Evolutionary conservation across 2,797 vertebrate genomes (phyloP).

Genomic region (Rhyacichthys aspro): DNA sequence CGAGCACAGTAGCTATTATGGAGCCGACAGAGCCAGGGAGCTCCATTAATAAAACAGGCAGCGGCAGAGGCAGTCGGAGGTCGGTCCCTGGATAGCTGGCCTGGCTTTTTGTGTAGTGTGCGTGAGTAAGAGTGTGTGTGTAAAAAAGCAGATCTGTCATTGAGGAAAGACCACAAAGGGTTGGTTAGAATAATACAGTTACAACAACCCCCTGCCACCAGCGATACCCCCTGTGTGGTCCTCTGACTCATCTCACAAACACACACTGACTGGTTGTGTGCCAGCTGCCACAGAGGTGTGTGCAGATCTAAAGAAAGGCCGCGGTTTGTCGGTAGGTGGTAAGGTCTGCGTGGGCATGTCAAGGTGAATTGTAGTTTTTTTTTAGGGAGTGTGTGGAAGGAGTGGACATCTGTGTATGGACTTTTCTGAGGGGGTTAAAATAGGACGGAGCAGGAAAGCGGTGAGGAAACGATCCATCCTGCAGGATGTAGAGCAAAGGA

Average conservation of each 20-base stretch:
- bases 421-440: conserved; percentile 71
- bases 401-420: conserved; percentile 46
- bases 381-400: conserved; percentile 18
- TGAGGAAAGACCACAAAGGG: conserved; percentile 65
- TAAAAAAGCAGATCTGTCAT: conserved; percentile 58
- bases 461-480: conserved; percentile 74
- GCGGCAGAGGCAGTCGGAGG: conserved; percentile 59
- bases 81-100: conserved; percentile 65
- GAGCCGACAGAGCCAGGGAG: conserved; percentile 51
- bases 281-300: conserved; percentile 28
- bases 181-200: conserved; percentile 62
- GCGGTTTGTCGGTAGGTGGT: conserved; percentile 44
- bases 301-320: conserved; percentile 38
- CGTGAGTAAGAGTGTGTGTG: conserved; percentile 32
- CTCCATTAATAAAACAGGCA: conserved; percentile 78
- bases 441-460: conserved; percentile 73
- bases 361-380: conserved; percentile 36
- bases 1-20: conserved; percentile 69
- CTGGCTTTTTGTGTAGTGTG: conserved; percentile 49
- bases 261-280: conserved; percentile 25
- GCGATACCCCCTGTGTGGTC: conserved; percentile 70
- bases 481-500: conserved; percentile 53
- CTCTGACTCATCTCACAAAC: conserved; percentile 50
- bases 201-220: conserved; percentile 55
- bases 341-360: conserved; percentile 37